Percentiles rank a stretch among this genome's conserved stretches.
phyloP scores from a whole-genome alignment of 2,888 invertebrate species.

The Cistogaster globosa region DNA sequence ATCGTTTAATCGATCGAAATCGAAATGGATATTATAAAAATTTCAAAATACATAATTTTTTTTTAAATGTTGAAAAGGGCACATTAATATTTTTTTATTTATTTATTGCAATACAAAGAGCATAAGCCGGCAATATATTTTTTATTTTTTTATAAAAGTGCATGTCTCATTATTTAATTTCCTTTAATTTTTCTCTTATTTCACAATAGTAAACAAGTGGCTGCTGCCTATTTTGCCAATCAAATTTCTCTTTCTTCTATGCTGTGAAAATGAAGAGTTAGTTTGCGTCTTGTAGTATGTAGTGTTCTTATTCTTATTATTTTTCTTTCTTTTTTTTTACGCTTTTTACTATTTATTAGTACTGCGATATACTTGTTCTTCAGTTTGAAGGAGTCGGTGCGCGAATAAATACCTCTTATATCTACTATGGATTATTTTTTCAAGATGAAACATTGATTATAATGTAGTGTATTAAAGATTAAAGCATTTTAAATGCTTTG shows the following conservation, averaged over 20 bases:
- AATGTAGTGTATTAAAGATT: slow-evolving; percentile 19
- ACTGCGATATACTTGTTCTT: slow-evolving; percentile 36
- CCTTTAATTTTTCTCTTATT: slow-evolving; percentile 1
- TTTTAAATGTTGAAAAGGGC: too few relatives aligned
- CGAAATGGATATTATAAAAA: too few relatives aligned
- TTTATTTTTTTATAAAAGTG: too few relatives aligned
- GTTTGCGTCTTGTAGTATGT: too few relatives aligned
- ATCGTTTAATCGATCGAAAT: too few relatives aligned
- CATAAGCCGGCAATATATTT: too few relatives aligned
- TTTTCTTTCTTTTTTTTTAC: slow-evolving; percentile 14
- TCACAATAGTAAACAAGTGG: slow-evolving; percentile 14
- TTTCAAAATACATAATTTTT: too few relatives aligned
- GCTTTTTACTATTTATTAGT: slow-evolving; percentile 28
- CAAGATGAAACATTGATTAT: slow-evolving; percentile 12
- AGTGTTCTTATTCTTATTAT: background rate
- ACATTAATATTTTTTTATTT: too few relatives aligned
- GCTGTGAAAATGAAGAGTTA: slow-evolving; percentile 26
- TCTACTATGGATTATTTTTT: background rate
- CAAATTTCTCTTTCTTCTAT: slow-evolving; percentile 41
- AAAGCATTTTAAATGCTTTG: slow-evolving; percentile 10
- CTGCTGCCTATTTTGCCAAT: slow-evolving; percentile 5
- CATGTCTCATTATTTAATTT: too few relatives aligned
- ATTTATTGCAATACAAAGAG: too few relatives aligned
- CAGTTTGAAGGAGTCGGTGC: slow-evolving; percentile 52
- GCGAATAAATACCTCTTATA: slow-evolving; percentile 45